Evolutionary conservation across 2,113 vertebrate species (phyloP).

Genomic region (Crypturellus undulatus): DNA sequence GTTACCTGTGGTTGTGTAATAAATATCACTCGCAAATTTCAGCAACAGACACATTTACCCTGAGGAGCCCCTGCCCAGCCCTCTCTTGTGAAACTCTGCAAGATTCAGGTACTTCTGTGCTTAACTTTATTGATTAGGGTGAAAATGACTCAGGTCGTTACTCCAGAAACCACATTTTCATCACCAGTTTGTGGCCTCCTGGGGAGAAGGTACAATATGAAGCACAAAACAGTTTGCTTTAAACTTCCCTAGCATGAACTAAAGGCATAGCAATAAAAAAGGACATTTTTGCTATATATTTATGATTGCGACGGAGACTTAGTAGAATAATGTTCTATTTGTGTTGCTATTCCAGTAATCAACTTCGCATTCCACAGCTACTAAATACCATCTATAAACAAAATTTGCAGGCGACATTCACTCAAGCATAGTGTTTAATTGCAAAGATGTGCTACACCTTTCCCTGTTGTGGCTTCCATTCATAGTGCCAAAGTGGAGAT

Average conservation of each 20-base stretch:
- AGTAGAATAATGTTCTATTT: background rate
- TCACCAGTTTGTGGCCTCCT: background rate
- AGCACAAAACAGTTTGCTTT: background rate
- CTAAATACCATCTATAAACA: background rate
- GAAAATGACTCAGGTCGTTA: accelerated
- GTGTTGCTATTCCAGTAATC: background rate
- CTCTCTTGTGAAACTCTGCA: too few species aligned
- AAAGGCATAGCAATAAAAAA: background rate
- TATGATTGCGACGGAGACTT: accelerated
- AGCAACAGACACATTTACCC: too few species aligned
- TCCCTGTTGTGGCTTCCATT: accelerated
- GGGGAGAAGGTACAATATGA: accelerated
- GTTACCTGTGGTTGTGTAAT: accelerated
- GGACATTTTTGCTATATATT: accelerated
- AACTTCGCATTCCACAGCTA: background rate
- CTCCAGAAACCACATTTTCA: background rate
- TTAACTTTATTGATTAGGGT: background rate
- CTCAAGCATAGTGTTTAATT: background rate
- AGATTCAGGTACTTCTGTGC: too few species aligned
- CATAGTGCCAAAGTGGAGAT: background rate
- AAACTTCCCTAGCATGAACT: background rate
- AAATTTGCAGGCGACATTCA: background rate
- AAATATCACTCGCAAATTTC: too few species aligned
- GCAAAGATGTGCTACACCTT: background rate
- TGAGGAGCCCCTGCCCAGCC: accelerated